phyloP scores from a whole-genome alignment of 2,797 vertebrate genomes.

The Monodelphis domestica region DNA sequence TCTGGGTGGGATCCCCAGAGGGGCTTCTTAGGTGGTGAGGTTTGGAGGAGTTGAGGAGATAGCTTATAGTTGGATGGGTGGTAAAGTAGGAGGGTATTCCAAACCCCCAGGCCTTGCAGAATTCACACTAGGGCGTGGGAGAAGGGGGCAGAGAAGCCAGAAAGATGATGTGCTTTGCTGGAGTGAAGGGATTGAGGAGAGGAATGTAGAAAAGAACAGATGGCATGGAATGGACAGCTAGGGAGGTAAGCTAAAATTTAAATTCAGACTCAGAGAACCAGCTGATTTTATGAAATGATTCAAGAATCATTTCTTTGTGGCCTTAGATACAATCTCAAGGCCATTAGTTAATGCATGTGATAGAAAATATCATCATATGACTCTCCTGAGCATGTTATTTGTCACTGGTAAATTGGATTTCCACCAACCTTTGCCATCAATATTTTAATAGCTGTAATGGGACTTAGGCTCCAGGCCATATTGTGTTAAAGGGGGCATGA shows the following conservation, averaged over 20 bases:
- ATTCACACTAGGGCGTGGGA: not conserved
- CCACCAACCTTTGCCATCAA: not conserved
- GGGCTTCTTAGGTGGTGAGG: constrained; percentile 6
- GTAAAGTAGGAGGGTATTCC: constrained; percentile 37
- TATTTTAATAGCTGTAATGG: not conserved
- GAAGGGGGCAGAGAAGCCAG: constrained; percentile 10
- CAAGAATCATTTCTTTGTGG: not conserved
- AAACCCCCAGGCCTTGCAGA: constrained; percentile 1
- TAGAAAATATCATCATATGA: constrained; percentile 43
- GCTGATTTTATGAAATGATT: constrained; percentile 17
- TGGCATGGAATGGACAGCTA: not conserved
- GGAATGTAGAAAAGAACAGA: not conserved
- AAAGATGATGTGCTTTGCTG: not conserved
- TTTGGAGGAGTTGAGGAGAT: constrained; percentile 42
- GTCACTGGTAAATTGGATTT: constrained; percentile 34
- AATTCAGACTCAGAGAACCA: constrained; percentile 40
- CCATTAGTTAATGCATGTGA: not conserved
- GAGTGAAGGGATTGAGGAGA: not conserved
- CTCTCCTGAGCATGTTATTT: constrained; percentile 39
- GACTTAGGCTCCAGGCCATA: not conserved
- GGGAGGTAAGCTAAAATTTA: not conserved
- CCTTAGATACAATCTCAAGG: constrained; percentile 34
- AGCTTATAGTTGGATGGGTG: constrained; percentile 2
- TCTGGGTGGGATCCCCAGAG: constrained; percentile 44
- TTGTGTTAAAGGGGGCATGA: not conserved